Percentiles rank a stretch among this genome's conserved stretches.
phyloP scores from a whole-genome alignment of 2,113 vertebrate species.

The Heterochromis multidens region DNA sequence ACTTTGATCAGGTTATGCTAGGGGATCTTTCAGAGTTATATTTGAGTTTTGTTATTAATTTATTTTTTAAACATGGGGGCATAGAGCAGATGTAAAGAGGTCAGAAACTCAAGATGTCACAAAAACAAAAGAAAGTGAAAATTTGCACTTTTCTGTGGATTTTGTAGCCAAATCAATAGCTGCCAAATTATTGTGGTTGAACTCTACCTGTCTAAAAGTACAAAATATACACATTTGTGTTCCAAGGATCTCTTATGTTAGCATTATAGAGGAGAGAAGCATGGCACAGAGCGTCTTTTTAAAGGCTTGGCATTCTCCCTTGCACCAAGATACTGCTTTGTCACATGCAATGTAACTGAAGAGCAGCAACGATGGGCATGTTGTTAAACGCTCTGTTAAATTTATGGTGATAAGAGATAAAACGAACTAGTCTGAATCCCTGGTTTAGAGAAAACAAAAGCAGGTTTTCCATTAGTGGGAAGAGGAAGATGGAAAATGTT shows the following conservation, averaged over 20 bases:
- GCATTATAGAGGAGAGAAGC: neutral
- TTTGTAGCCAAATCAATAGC: slow-evolving; percentile 55
- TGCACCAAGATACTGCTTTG: neutral
- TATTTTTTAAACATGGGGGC: slow-evolving; percentile 29
- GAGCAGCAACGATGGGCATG: neutral
- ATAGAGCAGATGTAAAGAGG: slow-evolving; percentile 27
- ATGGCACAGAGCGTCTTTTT: neutral
- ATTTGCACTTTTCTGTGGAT: slow-evolving; percentile 58
- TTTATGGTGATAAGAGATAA: neutral
- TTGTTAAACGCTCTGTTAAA: slow-evolving; percentile 7
- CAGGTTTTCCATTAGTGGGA: slow-evolving; percentile 1
- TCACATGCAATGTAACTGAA: neutral
- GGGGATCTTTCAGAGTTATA: slow-evolving; percentile 31
- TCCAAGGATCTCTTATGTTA: neutral
- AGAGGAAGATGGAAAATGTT: neutral
- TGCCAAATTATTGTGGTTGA: slow-evolving; percentile 48
- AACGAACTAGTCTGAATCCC: neutral
- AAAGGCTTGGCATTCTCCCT: neutral
- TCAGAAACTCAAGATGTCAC: slow-evolving; percentile 54
- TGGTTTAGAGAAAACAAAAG: neutral
- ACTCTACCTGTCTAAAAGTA: slow-evolving; percentile 37
- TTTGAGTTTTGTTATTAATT: slow-evolving; percentile 31
- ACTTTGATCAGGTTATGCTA: slow-evolving; percentile 55
- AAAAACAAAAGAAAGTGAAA: slow-evolving; percentile 37
- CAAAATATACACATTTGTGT: slow-evolving; percentile 28